These are phyloP conservation scores for Momotus momota DNA, from an alignment of 2,797 vertebrate genomes.

Conservation along the genomic window DNA sequence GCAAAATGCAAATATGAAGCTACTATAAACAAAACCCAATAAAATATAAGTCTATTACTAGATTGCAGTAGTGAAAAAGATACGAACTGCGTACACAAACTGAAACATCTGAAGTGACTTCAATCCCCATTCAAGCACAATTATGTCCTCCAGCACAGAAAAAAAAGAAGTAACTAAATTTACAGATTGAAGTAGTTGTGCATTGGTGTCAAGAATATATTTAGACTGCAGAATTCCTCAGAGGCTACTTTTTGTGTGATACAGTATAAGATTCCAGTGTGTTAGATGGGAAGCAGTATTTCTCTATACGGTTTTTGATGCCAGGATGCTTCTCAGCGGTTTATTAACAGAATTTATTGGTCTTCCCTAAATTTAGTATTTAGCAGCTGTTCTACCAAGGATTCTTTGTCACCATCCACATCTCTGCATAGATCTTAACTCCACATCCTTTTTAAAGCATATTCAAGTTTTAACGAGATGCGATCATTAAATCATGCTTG, in stretches of 20 bases:
- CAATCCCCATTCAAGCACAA: slow-evolving; percentile 29
- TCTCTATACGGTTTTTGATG: neutral
- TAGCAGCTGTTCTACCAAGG: neutral
- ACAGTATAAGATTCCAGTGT: neutral
- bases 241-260: slow-evolving; percentile 29
- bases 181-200: slow-evolving; percentile 33
- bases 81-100: neutral
- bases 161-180: neutral
- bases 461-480: neutral
- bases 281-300: neutral
- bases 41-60: neutral
- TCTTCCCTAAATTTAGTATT: neutral
- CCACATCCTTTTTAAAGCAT: neutral
- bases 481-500: neutral
- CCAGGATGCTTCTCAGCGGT: neutral
- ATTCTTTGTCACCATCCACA: neutral
- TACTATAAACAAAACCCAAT: neutral
- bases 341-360: neutral
- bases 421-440: neutral
- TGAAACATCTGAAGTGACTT: slow-evolving; percentile 26
- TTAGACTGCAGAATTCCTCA: slow-evolving; percentile 22
- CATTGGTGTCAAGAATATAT: slow-evolving; percentile 41
- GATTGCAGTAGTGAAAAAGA: neutral
- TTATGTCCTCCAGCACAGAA: slow-evolving; percentile 3
- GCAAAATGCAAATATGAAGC: slow-evolving; percentile 5